phyloP scores from a whole-genome alignment of 2,113 vertebrate genomes.

The Rattus rattus region DNA sequence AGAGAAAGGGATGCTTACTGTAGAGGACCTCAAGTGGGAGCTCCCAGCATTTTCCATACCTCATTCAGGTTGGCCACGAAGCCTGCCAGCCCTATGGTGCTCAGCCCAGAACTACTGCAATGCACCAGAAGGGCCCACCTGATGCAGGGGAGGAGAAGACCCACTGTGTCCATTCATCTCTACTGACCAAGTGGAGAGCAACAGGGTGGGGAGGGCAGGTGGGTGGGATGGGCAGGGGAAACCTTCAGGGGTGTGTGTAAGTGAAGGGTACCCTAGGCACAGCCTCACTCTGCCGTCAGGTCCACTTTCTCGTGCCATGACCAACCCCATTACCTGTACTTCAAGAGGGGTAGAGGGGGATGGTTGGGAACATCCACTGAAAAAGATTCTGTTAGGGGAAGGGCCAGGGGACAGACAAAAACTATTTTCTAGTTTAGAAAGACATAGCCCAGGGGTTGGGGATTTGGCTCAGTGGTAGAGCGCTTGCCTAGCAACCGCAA shows the following conservation, averaged over 20 bases:
- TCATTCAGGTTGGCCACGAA: neutral
- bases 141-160: neutral
- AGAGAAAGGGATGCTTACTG: neutral
- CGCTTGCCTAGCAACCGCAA: too few species aligned
- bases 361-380: neutral
- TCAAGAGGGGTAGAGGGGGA: accelerated
- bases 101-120: neutral
- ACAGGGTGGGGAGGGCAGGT: neutral
- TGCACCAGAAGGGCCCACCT: too few species aligned
- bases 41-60: neutral
- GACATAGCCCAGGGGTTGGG: neutral
- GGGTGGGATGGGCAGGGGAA: neutral
- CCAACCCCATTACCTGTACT: too few species aligned
- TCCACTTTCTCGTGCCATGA: conserved; percentile 41
- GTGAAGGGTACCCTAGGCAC: neutral
- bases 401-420: neutral
- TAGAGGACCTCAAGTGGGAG: neutral
- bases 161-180: conserved; percentile 39
- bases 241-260: neutral
- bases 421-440: neutral
- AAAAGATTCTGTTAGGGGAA: neutral
- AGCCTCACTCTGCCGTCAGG: conserved; percentile 1
- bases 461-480: too few species aligned
- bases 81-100: neutral
- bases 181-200: conserved; percentile 74